Conservation (phyloP, 2,888 invertebrate species). For the Furcula furcula region DNA sequence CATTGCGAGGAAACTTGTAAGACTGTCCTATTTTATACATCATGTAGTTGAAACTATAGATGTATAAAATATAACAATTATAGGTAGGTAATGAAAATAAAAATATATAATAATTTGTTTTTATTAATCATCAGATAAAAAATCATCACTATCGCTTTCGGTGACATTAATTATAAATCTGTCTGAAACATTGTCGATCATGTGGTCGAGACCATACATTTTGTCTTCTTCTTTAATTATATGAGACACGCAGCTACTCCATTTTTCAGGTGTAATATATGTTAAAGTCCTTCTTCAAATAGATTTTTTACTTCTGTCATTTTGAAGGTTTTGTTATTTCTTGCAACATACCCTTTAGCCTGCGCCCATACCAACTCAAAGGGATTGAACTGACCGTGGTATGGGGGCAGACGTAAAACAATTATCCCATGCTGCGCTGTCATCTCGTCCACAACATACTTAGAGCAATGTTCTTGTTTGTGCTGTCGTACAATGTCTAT, state of each 20-base stretch:
- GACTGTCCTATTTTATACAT: conserved; percentile 12
- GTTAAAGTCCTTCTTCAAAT: conserved; percentile 10
- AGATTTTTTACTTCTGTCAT: conserved; percentile 9
- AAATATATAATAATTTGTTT: conserved; percentile 16
- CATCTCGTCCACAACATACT: conserved; percentile 15
- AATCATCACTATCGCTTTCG: conserved; percentile 12
- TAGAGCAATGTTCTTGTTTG: conserved; percentile 3
- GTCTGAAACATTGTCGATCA: conserved; percentile 9
- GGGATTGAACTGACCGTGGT: conserved; percentile 7
- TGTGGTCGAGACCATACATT: conserved; percentile 4
- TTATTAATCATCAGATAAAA: conserved; percentile 15
- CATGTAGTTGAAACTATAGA: conserved; percentile 13
- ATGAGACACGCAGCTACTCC: conserved; percentile 14
- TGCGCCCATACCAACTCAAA: conserved; percentile 5
- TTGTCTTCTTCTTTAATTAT: conserved; percentile 17
- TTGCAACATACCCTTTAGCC: conserved; percentile 5
- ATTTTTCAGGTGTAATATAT: conserved; percentile 14
- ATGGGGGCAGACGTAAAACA: conserved; percentile 8
- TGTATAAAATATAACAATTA: conserved; percentile 7
- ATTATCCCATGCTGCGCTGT: conserved; percentile 10
- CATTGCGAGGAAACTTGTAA: conserved; percentile 11
- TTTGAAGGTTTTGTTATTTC: conserved; percentile 6
- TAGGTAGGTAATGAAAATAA: conserved; percentile 12
- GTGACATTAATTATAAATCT: conserved; percentile 12
- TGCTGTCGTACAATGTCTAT: conserved; percentile 2